Conservation (phyloP, 2,888 invertebrate species). For the Athrips mouffetella region DNA sequence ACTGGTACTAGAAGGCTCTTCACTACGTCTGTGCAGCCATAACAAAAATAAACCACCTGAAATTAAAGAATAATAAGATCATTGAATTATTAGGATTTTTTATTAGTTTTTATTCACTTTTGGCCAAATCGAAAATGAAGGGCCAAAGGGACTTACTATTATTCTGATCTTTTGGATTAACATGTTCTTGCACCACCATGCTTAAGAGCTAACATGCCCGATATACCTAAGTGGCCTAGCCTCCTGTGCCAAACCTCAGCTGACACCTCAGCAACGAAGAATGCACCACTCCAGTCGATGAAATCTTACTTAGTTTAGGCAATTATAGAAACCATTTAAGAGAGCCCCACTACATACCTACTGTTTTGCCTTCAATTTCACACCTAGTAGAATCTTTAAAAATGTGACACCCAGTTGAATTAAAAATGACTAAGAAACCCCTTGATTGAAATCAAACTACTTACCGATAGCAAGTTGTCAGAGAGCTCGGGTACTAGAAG, state of each 20-base stretch:
- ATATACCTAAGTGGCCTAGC: not conserved
- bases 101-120: no score
- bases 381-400: not conserved
- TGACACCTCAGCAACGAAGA: conserved; percentile 9
- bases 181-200: not conserved
- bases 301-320: not conserved
- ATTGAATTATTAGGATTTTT: no score
- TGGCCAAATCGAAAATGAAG: no score
- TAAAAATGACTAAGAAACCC: not conserved
- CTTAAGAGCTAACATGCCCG: not conserved
- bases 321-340: conserved; percentile 13
- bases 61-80: no score
- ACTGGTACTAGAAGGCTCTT: no score
- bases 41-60: no score
- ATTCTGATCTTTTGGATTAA: no score
- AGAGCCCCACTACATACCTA: not conserved
- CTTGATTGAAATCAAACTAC: not conserved
- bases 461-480: conserved; percentile 4
- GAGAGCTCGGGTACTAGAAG: conserved; percentile 8
- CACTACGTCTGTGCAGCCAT: no score
- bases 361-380: conserved; percentile 7
- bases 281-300: not conserved
- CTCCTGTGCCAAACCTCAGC: conserved; percentile 3
- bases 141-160: no score
- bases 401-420: conserved; percentile 2